Base-by-base conservation (phyloP, 2,888 invertebrate species). In the Galeopsomyia nigrocyanea region DNA sequence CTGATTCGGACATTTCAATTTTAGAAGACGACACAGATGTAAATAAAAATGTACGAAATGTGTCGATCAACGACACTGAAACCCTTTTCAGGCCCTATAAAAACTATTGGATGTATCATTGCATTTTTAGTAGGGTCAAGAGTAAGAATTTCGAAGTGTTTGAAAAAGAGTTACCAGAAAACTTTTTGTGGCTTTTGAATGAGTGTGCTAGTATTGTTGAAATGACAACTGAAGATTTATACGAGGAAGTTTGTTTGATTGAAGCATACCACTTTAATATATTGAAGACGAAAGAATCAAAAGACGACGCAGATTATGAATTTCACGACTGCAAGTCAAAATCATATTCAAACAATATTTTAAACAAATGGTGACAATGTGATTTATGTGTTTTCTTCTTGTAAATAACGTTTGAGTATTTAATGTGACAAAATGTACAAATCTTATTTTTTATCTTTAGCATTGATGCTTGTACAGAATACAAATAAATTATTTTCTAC, bases 81-180 rank as follows among this genome's bases (percentile, higher is more conserved):
- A 76, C 57, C 50, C 76, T 84, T 3, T 83, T 81, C 55, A 74
- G 81, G 50, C 84, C 86, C 2, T 83, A 78, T 64, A 80, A 78
- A 66, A 79, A 86, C 62, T 87, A 87, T 70, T 87, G 87, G 87
- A 79, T 84, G 75, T 81, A 83, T 26, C 83, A 86, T n/a, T 84
- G 83, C 64, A 74, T 79, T 14, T 80, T 81, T 51, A 80, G 80
- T 65, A 79, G 79, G 3, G 81, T 83, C 3, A 81, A 78, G 21
- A 71, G 77, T 10, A 80, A 80, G 49, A 80, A 80, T 72, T 85
- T 84, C 61, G 79, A 81, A 26, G 19, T 79, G 55, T 77, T 85
- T 16, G 82, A 85, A 55, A 82, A 80, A 68, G 78, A 82, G 51
- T 75, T 87, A 9, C 85, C 87, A 0, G 47, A 76, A 1, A 83